Evolutionary conservation across 1,140 invertebrate species (phyloP).

Genomic region (Saccostrea glomerata): DNA sequence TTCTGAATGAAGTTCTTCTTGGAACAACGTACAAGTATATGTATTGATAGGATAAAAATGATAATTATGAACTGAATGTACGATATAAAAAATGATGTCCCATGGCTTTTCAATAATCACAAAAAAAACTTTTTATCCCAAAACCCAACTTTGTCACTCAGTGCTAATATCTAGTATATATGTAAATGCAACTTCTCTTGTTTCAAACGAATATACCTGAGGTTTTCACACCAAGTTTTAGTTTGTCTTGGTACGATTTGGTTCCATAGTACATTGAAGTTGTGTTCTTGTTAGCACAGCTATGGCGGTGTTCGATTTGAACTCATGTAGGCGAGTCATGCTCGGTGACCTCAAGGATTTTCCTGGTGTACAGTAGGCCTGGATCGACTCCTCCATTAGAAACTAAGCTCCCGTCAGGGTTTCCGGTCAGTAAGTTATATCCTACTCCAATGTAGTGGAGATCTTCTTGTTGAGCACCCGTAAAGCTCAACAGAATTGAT

Average conservation of each 20-base stretch:
- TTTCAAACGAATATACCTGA: neutral
- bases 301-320: conserved; percentile 8
- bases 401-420: neutral
- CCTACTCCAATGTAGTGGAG: neutral
- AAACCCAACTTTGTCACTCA: too few species aligned
- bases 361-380: neutral
- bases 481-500: neutral
- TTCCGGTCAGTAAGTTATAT: neutral
- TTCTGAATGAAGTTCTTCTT: too few species aligned
- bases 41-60: too few species aligned
- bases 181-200: too few species aligned
- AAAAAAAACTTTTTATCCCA: too few species aligned
- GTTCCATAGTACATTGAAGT: neutral
- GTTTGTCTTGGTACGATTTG: conserved; percentile 4
- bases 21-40: too few species aligned
- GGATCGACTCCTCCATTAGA: neutral
- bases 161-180: too few species aligned
- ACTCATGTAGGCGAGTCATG: neutral
- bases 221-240: neutral
- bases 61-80: too few species aligned
- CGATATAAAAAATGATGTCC: too few species aligned
- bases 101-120: too few species aligned
- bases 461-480: neutral
- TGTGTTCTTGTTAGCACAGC: neutral
- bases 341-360: neutral